Conservation (phyloP, 2,797 vertebrate species). For the Alcedo quadribrachys region DNA sequence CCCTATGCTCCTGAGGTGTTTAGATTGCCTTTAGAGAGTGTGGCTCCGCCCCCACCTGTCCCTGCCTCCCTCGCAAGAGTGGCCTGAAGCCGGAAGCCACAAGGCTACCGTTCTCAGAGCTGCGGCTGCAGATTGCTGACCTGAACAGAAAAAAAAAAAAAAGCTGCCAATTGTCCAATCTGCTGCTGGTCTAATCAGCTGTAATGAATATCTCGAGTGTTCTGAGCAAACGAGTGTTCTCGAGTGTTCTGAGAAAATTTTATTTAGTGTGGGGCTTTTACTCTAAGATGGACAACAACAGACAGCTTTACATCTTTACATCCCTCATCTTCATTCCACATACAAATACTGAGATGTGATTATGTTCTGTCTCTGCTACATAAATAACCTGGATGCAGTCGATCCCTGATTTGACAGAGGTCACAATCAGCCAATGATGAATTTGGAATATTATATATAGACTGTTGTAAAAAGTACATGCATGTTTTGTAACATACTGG, state of each 20-base stretch:
- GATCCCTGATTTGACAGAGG: not conserved
- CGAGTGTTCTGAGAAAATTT: not conserved
- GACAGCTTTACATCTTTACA: not conserved
- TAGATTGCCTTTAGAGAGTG: too few relatives aligned
- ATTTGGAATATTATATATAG: not conserved
- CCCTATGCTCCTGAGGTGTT: too few relatives aligned
- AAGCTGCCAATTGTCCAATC: too few relatives aligned
- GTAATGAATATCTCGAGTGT: too few relatives aligned
- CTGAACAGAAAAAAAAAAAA: too few relatives aligned
- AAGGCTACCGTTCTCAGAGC: too few relatives aligned
- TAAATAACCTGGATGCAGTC: not conserved
- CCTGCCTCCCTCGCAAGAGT: too few relatives aligned
- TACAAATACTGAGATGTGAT: not conserved
- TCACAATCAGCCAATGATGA: not conserved
- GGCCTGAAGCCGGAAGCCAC: too few relatives aligned
- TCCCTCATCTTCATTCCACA: not conserved
- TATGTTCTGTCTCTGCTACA: not conserved
- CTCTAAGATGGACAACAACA: not conserved
- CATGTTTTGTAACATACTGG: not conserved
- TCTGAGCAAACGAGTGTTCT: too few relatives aligned
- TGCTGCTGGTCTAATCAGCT: too few relatives aligned
- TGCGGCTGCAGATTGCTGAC: too few relatives aligned
- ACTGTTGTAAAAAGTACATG: not conserved
- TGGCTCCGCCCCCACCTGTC: too few relatives aligned
- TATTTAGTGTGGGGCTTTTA: not conserved